phyloP scores from a whole-genome alignment of 1,140 invertebrate species.

The Archegozetes longisetosus region DNA sequence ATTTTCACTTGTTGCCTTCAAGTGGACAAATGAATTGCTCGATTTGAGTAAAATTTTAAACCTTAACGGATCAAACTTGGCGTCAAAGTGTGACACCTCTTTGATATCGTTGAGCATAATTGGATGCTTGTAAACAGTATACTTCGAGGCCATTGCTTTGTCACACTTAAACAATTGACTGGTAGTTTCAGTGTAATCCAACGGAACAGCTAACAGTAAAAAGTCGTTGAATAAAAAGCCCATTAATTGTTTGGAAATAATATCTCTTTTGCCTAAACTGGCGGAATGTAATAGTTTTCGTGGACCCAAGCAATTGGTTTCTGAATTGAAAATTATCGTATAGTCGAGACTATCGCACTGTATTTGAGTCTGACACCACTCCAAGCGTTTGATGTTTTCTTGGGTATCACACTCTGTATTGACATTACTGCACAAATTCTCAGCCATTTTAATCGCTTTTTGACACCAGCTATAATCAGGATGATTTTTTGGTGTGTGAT shows the following conservation, averaged over 20 bases:
- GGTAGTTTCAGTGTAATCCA: constrained; percentile 1
- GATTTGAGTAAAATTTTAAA: too few species aligned
- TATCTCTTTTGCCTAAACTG: constrained; percentile 47
- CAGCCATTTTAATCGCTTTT: constrained; percentile 49
- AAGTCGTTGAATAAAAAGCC: constrained; percentile 68
- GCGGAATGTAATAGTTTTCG: constrained; percentile 54
- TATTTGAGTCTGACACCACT: too few species aligned
- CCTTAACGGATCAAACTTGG: too few species aligned
- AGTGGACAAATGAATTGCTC: too few species aligned
- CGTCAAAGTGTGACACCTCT: too few species aligned
- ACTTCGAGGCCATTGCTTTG: constrained; percentile 41
- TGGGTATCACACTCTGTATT: constrained; percentile 34
- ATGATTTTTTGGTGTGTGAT: constrained; percentile 47
- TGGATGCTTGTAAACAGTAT: constrained; percentile 63
- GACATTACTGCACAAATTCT: constrained; percentile 55
- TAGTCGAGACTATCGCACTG: constrained; percentile 48
- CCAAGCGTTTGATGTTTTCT: too few species aligned
- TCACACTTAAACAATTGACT: constrained; percentile 45
- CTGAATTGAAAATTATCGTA: constrained; percentile 54
- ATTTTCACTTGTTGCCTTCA: too few species aligned
- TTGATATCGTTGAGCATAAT: constrained; percentile 47
- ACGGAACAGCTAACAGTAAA: constrained; percentile 37
- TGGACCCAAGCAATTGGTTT: constrained; percentile 55
- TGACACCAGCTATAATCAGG: constrained; percentile 48
- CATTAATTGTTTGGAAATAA: constrained; percentile 55